Conservation (phyloP, 2,797 vertebrate species). For the Malurus splendens region DNA sequence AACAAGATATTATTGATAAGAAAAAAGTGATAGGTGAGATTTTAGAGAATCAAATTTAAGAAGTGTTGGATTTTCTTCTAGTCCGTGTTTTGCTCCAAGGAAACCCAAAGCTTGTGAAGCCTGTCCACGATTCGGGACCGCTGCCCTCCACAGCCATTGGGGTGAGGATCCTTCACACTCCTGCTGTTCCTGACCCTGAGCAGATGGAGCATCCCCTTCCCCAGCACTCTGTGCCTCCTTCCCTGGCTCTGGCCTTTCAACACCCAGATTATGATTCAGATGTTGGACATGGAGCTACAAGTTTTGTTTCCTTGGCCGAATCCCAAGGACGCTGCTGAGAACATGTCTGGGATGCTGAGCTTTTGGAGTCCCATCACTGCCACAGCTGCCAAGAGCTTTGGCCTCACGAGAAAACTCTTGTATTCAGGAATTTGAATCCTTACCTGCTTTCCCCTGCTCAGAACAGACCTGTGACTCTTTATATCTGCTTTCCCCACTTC, state of each 20-base stretch:
- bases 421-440: background rate
- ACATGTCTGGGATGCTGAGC: background rate
- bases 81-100: background rate
- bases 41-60: conserved; percentile 41
- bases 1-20: conserved; percentile 2
- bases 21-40: conserved; percentile 9
- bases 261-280: background rate
- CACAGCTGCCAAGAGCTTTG: background rate
- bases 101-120: background rate
- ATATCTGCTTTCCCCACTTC: background rate
- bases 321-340: conserved; percentile 10
- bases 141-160: background rate
- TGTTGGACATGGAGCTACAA: background rate
- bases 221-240: background rate
- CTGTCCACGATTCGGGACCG: background rate
- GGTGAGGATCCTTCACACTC: background rate
- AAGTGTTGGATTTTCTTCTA: conserved; percentile 49
- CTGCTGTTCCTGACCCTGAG: background rate
- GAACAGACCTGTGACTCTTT: background rate
- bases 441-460: background rate
- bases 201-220: background rate
- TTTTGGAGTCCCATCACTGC: background rate
- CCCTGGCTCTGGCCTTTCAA: background rate
- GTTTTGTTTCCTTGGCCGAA: background rate
- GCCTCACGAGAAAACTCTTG: background rate